Evolutionary conservation across 2,113 vertebrate species (phyloP).

Genomic region (Cettia cetti): DNA sequence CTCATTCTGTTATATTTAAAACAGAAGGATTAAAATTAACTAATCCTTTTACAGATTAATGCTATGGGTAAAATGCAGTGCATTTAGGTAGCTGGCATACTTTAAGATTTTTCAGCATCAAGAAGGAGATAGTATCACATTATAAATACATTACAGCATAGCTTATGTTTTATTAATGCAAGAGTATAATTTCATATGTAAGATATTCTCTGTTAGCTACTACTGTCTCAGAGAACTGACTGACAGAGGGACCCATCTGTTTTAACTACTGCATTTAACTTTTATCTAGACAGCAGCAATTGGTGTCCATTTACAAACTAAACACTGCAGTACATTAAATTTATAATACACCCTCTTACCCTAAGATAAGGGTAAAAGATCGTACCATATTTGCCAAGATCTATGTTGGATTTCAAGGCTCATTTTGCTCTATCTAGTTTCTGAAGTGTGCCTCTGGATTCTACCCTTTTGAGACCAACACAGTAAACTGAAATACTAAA

Average conservation of each 20-base stretch:
- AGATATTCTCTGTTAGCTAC: not conserved
- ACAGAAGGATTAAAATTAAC: not conserved
- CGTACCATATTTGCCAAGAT: not conserved
- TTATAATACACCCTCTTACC: not conserved
- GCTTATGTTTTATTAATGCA: not conserved
- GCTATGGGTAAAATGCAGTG: not conserved
- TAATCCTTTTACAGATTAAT: not conserved
- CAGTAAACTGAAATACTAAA: not conserved
- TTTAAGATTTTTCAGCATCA: not conserved
- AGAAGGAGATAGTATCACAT: not conserved
- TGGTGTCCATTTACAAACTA: not conserved
- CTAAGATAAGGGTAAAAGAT: not conserved
- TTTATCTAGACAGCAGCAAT: not conserved
- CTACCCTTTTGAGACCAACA: not conserved
- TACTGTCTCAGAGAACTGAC: not conserved
- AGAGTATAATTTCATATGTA: fast-evolving
- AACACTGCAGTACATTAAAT: not conserved
- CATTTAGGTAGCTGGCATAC: not conserved
- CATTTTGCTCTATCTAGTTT: not conserved
- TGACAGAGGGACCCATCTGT: not conserved
- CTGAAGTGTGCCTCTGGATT: not conserved
- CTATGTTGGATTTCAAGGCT: not conserved
- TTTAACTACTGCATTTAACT: not conserved
- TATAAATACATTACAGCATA: not conserved
- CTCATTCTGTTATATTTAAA: not conserved